These are phyloP conservation scores for Ectemnius continuus DNA, from an alignment of 2,888 invertebrate species.

Conservation along the genomic window DNA sequence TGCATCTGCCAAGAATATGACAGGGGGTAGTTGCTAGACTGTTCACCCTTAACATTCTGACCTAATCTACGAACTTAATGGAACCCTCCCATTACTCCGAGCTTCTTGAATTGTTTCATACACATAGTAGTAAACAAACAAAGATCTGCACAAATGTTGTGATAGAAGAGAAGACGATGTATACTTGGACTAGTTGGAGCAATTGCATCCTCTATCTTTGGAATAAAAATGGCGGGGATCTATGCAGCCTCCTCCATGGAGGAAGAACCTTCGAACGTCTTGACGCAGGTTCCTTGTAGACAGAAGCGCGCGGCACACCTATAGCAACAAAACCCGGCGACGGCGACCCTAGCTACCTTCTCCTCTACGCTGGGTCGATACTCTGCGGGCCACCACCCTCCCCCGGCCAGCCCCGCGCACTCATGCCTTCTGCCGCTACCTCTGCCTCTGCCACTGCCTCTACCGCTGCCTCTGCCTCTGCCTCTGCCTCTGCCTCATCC, in stretches of 20 bases:
- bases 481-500: slow-evolving; percentile 36
- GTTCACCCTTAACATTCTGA: too few species aligned
- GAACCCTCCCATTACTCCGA: too few species aligned
- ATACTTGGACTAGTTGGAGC: not conserved
- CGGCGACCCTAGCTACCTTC: slow-evolving; percentile 74
- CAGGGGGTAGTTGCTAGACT: too few species aligned
- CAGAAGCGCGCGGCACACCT: slow-evolving; percentile 69
- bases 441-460: slow-evolving; percentile 36
- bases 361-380: slow-evolving; percentile 75
- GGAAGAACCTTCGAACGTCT: slow-evolving; percentile 50
- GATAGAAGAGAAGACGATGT: too few species aligned
- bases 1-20: too few species aligned
- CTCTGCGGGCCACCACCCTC: slow-evolving; percentile 74
- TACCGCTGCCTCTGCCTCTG: slow-evolving; percentile 13
- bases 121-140: too few species aligned
- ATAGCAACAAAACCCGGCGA: slow-evolving; percentile 75
- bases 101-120: too few species aligned
- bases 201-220: not conserved
- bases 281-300: slow-evolving; percentile 59
- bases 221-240: too few species aligned
- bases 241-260: too few species aligned
- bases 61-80: too few species aligned
- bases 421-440: slow-evolving; percentile 43
- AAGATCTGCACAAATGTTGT: too few species aligned
- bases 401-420: slow-evolving; percentile 58